Conservation (phyloP, 2,888 invertebrate genomes). For the Torymus texanus region DNA sequence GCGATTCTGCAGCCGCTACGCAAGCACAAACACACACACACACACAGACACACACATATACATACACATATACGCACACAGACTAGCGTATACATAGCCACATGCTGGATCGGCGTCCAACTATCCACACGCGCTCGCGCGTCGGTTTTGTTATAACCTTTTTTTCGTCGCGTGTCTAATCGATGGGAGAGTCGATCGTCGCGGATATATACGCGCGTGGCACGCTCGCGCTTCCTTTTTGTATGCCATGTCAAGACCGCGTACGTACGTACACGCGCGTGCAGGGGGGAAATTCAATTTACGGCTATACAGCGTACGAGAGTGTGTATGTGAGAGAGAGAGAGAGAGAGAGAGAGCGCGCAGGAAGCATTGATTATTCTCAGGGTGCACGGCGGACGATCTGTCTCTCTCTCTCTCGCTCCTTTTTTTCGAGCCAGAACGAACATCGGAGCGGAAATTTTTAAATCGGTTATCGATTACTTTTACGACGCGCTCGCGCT, state of each 20-base stretch:
- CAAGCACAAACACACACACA: not conserved
- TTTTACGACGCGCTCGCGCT: constrained; percentile 25
- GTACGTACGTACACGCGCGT: constrained; percentile 4
- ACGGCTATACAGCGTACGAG: constrained; percentile 37
- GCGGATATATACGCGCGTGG: constrained; percentile 28
- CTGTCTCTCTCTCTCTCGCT: constrained; percentile 52
- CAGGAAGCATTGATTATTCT: constrained; percentile 54
- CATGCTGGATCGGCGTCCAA: not conserved
- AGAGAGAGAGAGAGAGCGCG: constrained; percentile 5
- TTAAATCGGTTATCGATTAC: constrained; percentile 57
- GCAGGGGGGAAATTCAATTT: constrained; percentile 45
- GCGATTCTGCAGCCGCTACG: not conserved
- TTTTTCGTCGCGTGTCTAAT: constrained; percentile 26
- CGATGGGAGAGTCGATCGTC: constrained; percentile 53
- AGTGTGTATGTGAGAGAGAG: too few species aligned
- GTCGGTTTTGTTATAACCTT: not conserved
- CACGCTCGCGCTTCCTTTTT: constrained; percentile 36
- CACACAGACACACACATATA: too few species aligned
- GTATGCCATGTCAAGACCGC: constrained; percentile 46
- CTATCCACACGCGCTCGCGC: not conserved
- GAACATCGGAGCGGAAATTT: constrained; percentile 55
- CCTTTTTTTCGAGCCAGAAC: constrained; percentile 54
- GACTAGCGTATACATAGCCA: too few species aligned
- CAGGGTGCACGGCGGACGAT: constrained; percentile 27
- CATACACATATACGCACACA: too few species aligned